Evolutionary conservation across 2,888 invertebrate species (phyloP), one percentile per base, ranked within the genome.

Genomic region (Allacma fusca): DNA sequence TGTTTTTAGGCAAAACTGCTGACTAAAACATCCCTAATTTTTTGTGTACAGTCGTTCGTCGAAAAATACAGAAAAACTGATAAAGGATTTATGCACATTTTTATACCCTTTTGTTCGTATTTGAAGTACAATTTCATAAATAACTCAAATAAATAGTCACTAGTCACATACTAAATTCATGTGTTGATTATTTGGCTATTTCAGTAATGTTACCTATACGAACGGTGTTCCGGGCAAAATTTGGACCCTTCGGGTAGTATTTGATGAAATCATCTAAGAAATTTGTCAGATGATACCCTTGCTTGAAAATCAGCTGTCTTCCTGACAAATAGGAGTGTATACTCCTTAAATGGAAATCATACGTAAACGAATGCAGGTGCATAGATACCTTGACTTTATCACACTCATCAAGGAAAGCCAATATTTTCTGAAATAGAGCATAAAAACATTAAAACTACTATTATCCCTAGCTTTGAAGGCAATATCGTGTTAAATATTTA

Each of bases 331-430:
- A 92, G 16, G 90, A 89, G 85, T 91, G 91, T 75, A 92, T 89
- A 78, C 90, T 90, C 50, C 92, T 88, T 78, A 93, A 87, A 86
- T 93, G 93, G 86, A 91, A 93, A 87, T 93, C 93, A 84, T 92
- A 92, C 0, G 92, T 91, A 85, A 93, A 93, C 2, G 93, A 93
- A 86, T 93, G 93, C 75, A 92, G 87, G 86, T 93, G 93, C 88
- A 92, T 91, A 79, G 90, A 88, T 79, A 91, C 89, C 86, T 91
- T 92, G 79, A 92, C 90, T 85, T 90, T 90, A 85, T 92, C 92
- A 84, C 91, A 90, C 85, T 91, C 91, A 84, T 91, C 91, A 84
- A 91, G 86, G 85, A 91, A 92, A 83, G 89, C 90, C 79, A 90
- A 85, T 76, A 89, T 89, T 84, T 91, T 90, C 90, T 91, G 85